These are phyloP conservation scores for Leucophenga maculata DNA, from an alignment of 2,888 invertebrate genomes.

Conservation along the genomic window DNA sequence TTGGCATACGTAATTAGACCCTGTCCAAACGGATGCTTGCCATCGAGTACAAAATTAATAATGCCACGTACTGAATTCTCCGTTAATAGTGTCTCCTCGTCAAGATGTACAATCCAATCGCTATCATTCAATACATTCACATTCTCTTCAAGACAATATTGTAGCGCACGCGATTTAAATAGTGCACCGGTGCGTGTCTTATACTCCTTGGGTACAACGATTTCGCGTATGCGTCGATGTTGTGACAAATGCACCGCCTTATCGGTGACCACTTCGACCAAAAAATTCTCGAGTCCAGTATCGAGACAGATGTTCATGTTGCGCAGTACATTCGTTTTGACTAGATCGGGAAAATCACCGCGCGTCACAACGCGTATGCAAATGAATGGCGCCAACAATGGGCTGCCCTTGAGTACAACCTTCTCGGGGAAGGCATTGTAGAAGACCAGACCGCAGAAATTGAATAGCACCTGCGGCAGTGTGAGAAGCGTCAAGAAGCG, in stretches of 20 bases:
- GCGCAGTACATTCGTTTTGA: conserved; percentile 86
- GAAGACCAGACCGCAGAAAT: conserved; percentile 85
- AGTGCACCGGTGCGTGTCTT: conserved; percentile 92
- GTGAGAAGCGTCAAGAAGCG: conserved; percentile 88
- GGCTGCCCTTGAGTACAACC: conserved; percentile 89
- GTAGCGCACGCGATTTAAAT: conserved; percentile 94
- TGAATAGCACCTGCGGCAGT: conserved; percentile 89
- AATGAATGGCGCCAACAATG: conserved; percentile 92
- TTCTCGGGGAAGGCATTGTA: conserved; percentile 97
- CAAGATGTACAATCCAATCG: conserved; percentile 98
- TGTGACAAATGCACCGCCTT: conserved; percentile 84
- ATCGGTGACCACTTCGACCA: conserved; percentile 96
- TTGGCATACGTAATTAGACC: conserved; percentile 96
- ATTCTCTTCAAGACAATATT: conserved; percentile 93
- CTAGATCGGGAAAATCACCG: conserved; percentile 93
- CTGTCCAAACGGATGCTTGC: conserved; percentile 95
- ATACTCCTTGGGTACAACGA: conserved; percentile 90
- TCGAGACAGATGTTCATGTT: conserved; percentile 91
- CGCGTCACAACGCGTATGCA: conserved; percentile 95
- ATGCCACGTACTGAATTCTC: conserved; percentile 92
- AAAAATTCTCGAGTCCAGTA: conserved; percentile 94
- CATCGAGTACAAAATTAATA: conserved; percentile 94
- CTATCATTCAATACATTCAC: conserved; percentile 88
- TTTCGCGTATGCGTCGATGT: conserved; percentile 86
- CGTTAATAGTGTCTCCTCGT: conserved; percentile 95